phyloP scores from a whole-genome alignment of 2,888 invertebrate genomes.

The Agriopis aurantiaria region DNA sequence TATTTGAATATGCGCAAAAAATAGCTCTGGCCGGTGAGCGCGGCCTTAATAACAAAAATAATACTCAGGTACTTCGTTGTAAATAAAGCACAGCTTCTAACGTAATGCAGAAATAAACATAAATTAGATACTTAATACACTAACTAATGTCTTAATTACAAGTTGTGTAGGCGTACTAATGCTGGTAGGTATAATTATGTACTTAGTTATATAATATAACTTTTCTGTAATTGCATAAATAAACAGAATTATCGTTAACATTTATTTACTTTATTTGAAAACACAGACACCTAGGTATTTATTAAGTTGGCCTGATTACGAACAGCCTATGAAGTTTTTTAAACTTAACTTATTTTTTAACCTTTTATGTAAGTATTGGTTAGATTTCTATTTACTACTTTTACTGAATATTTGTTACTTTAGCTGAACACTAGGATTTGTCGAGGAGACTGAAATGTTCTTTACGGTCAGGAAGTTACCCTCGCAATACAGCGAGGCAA shows the following conservation, averaged over 20 bases:
- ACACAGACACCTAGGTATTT: neutral
- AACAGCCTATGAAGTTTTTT: neutral
- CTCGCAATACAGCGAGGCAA: no score
- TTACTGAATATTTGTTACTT: no score
- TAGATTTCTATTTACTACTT: no score
- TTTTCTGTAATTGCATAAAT: constrained; percentile 10
- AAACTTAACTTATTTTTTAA: no score
- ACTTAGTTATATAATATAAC: neutral
- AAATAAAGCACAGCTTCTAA: no score
- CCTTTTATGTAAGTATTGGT: neutral
- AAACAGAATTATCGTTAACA: constrained; percentile 28
- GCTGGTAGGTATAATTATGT: neutral
- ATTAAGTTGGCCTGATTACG: constrained; percentile 10
- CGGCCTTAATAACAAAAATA: no score
- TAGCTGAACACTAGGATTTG: no score
- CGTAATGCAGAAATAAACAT: neutral
- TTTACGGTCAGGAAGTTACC: no score
- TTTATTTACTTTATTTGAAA: constrained; percentile 31
- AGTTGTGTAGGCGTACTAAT: constrained; percentile 1
- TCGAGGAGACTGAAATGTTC: no score
- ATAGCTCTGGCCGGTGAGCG: no score
- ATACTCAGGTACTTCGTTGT: no score
- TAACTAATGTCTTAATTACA: neutral
- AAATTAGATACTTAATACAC: neutral
- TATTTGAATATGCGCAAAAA: no score